Evolutionary conservation across 2,888 invertebrate genomes (phyloP), one percentile per base, ranked within the genome.

Genomic region (Nomada fabriciana): DNA sequence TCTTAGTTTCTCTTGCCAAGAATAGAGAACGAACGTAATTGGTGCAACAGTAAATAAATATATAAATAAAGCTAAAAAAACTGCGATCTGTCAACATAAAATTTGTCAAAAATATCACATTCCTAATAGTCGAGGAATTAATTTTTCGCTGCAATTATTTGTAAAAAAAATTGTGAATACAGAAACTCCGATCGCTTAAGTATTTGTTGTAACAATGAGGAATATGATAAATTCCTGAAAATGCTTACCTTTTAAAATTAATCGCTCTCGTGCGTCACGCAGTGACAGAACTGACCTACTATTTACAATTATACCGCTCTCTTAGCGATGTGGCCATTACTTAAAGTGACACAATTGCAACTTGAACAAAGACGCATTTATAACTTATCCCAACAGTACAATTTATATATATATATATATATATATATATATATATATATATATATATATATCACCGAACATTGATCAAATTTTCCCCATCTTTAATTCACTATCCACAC

Each of bases 231-330:
- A 43, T 42, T 43, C 10, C 13, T 23, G 2, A 25, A 42, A 47
- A 20, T 57, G 52, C 59, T 70, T 57, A 43, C 11, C 70, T 53
- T 47, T 25, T n/a, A 4, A 42, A 64, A 65, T 80, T 65, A 73
- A 65, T 81, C n/a, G 59, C 43, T 23, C 7, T 29, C 5, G 7
- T 15, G 29, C 1, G 20, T 9, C 2, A 4, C 4, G n/a, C 13
- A 15, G 15, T 11, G 18, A 4, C n/a, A 25, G 55, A 25, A 42
- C 23, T 25, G n/a, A 47, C 47, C 36, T 47, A 63, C 55, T n/a
- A 50, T 42, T 71, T 47, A 29, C 55, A 47, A 36, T 57, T 42
- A 15, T 64, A 13, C 36, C n/a, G 2, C 25, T 18, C 15, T 29
- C 11, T 47, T 18, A 11, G 29, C 20, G 25, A 20, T 15, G 0